Percentiles rank a stretch among this genome's conserved stretches.
phyloP scores from a whole-genome alignment of 1,140 invertebrate species.

The Bombus balteatus region DNA sequence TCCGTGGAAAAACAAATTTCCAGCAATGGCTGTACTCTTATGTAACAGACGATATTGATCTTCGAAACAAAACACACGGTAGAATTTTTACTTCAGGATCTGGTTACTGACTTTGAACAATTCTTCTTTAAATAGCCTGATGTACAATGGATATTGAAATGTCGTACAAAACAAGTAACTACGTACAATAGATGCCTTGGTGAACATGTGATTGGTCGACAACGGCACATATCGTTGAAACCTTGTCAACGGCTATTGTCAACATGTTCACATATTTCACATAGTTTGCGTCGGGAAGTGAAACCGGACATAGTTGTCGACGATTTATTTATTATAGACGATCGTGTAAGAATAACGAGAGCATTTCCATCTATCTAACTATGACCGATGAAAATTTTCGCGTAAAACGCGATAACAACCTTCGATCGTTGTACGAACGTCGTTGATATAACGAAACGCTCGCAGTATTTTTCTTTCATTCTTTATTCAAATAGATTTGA shows the following conservation, averaged over 20 bases:
- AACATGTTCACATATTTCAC: conserved; percentile 23
- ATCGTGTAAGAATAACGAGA: neutral
- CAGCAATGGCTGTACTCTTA: neutral
- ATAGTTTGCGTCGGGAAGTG: conserved; percentile 29
- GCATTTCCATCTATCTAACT: neutral
- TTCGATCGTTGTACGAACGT: neutral
- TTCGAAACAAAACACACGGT: neutral
- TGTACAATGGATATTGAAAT: conserved; percentile 5
- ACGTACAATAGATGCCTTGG: conserved; percentile 14
- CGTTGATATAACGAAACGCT: neutral
- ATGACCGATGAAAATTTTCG: neutral
- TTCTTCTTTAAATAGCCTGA: conserved; percentile 15
- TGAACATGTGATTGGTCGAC: conserved; percentile 32
- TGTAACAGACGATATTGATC: neutral
- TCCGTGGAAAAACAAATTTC: neutral
- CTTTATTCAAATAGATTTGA: neutral
- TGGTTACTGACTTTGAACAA: conserved; percentile 9
- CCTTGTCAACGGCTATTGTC: conserved; percentile 40
- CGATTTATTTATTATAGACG: neutral
- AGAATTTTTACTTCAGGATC: neutral
- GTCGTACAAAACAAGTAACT: conserved; percentile 9
- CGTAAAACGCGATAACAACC: neutral
- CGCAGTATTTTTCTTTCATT: neutral
- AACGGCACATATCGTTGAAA: neutral
- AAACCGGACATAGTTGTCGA: conserved; percentile 18